Percentiles rank a stretch among this genome's conserved stretches.
Conservation (phyloP, 2,113 vertebrate genomes). For the Eupsittula cactorum region DNA sequence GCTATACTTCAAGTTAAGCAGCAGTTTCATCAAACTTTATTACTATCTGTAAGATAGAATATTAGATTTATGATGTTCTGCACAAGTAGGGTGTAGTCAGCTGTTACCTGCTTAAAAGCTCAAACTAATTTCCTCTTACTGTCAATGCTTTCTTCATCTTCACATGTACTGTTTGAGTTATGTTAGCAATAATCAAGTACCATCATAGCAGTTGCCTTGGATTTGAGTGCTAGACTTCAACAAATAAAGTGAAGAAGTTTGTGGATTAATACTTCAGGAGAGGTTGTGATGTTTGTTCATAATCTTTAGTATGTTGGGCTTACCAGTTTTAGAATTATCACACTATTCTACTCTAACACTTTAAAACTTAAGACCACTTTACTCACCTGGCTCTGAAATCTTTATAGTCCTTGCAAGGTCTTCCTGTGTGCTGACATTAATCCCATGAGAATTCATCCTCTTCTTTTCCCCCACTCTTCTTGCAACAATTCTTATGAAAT, state of each 20-base stretch:
- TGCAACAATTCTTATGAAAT: neutral
- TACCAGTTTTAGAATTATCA: neutral
- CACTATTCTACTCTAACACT: accelerated
- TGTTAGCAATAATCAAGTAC: neutral
- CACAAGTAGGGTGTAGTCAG: neutral
- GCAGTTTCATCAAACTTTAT: neutral
- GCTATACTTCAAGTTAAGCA: neutral
- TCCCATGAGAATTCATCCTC: neutral
- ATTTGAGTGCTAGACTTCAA: neutral
- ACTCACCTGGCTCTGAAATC: neutral
- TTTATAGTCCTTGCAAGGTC: neutral
- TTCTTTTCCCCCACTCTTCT: neutral
- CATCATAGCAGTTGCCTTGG: neutral
- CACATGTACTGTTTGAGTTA: neutral
- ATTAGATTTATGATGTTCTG: neutral
- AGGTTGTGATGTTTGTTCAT: neutral
- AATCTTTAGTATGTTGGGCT: neutral
- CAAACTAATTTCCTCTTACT: neutral
- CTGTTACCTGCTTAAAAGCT: neutral
- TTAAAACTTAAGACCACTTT: neutral
- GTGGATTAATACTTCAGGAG: neutral
- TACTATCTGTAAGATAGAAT: neutral
- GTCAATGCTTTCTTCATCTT: neutral
- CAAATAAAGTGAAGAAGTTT: neutral
- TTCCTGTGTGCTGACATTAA: neutral